phyloP scores from a whole-genome alignment of 2,888 invertebrate species.

The Rhyacophila evoluta region DNA sequence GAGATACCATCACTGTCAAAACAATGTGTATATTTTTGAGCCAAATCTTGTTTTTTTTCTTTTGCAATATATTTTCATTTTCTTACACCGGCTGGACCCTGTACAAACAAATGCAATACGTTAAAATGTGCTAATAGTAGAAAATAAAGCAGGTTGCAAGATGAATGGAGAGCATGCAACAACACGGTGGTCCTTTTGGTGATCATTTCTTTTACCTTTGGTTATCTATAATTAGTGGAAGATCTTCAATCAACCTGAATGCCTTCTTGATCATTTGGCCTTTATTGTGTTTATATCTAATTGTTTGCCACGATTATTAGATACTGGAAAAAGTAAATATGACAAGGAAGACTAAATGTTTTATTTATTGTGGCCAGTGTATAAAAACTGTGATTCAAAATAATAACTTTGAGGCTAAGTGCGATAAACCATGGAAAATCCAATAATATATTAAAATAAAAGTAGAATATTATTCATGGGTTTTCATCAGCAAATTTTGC shows the following conservation, averaged over 20 bases:
- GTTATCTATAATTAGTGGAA: constrained; percentile 26
- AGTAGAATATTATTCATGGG: too few species aligned
- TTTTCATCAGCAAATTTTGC: too few species aligned
- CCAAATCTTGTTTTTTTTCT: background rate
- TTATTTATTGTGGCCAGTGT: background rate
- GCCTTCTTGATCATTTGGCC: constrained; percentile 38
- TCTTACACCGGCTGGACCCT: constrained; percentile 10
- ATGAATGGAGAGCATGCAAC: constrained; percentile 6
- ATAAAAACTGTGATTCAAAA: too few species aligned
- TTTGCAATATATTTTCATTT: constrained; percentile 7
- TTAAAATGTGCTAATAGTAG: background rate
- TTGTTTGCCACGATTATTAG: constrained; percentile 28
- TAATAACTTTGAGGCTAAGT: too few species aligned
- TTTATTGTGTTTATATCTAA: constrained; percentile 33
- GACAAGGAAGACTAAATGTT: constrained; percentile 12
- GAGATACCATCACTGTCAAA: background rate
- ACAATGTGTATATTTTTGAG: background rate
- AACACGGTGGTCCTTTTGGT: constrained; percentile 1
- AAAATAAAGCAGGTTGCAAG: constrained; percentile 1
- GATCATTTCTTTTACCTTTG: background rate
- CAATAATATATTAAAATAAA: too few species aligned
- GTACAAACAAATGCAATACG: background rate
- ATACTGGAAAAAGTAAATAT: constrained; percentile 30
- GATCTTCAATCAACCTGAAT: constrained; percentile 39
- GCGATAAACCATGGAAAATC: too few species aligned